A percentile compares a stretch with the other conserved stretches of the same genome.
Evolutionary conservation across 2,113 vertebrate genomes (phyloP).

Genomic region (Ceratotherium simum): DNA sequence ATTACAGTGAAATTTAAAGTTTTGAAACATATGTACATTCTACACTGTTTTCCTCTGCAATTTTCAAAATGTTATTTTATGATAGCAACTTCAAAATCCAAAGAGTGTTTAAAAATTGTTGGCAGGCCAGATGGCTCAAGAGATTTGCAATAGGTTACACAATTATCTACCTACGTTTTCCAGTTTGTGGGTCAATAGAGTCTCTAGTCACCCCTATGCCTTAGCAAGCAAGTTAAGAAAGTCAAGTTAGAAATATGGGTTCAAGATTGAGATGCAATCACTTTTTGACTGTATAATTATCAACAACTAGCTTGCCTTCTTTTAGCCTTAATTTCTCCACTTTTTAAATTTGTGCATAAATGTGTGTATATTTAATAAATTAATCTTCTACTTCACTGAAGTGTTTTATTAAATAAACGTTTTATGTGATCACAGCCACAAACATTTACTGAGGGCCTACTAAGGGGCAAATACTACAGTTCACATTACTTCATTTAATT

Average conservation of each 20-base stretch:
- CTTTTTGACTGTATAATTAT: not conserved
- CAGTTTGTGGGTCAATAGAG: slow-evolving; percentile 42
- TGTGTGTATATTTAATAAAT: not conserved
- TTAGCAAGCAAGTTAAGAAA: slow-evolving; percentile 3
- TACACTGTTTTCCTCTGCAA: slow-evolving; percentile 14
- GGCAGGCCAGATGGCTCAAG: not conserved
- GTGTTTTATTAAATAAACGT: slow-evolving; percentile 6
- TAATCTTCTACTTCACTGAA: not conserved
- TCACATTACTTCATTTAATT: not conserved
- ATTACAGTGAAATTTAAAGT: slow-evolving; percentile 38
- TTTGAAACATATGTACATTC: not conserved
- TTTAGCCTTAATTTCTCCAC: not conserved
- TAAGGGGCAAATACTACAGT: not conserved
- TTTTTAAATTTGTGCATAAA: not conserved
- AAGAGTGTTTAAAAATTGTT: slow-evolving; percentile 49
- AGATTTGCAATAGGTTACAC: slow-evolving; percentile 53
- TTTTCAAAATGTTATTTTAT: slow-evolving; percentile 56
- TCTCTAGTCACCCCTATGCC: not conserved
- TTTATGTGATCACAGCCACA: not conserved
- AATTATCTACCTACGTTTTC: slow-evolving; percentile 41
- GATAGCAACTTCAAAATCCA: slow-evolving; percentile 56
- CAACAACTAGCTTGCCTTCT: slow-evolving; percentile 9
- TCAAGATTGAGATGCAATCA: slow-evolving; percentile 11
- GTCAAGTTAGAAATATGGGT: not conserved
- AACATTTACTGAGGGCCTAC: not conserved